Evolutionary conservation across 1,140 invertebrate species (phyloP), one percentile per base, ranked within the genome.

Genomic region (Drosophila teissieri): DNA sequence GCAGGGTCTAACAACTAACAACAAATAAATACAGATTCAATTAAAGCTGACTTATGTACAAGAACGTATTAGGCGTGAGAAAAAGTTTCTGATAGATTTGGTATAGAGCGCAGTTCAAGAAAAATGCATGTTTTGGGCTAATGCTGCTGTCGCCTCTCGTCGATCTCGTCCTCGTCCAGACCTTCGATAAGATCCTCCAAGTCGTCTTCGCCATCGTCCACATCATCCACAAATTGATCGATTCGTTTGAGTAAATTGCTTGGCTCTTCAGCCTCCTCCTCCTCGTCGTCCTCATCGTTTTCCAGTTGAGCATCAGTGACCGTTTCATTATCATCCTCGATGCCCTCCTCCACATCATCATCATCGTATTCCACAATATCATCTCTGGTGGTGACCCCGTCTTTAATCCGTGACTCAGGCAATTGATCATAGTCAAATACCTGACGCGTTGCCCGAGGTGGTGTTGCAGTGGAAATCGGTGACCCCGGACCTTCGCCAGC

Each of bases 361-460:
- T 58, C 75, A 24, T 46, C 51, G 34, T 61, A 46, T 31, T 61
- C 58, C 37, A 68, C n/a, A 40, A 70, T 68, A 40, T 64, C 60
- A 40, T 61, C 60, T 27, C 57, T 64, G n/a, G 53, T 62, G 36
- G 45, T 65, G 37, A 67, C 57, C 45, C 64, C 69, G 10, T 60
- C 70, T 54, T 86, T 86, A 52, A 92, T 57, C 40, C 85, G 75
- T 44, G 91, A 90, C 73, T 92, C 91, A 46, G 91, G 91, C 51
- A 91, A 80, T 78, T 92, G 89, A 80, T 92, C 91, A 78, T 92
- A 91, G 75, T 92, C 91, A 70, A 91, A 92, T 46, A 92, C 73
- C 48, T 92, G 91, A 36, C 91, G 78, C 19, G 79, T 83, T 51
- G 80, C 80, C 10, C 91, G 85, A 36, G 76, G 70, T 27, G 81